Evolutionary conservation across 2,888 invertebrate species (phyloP), one percentile per base, ranked within the genome.

Genomic region (Coecobrya sp.): DNA sequence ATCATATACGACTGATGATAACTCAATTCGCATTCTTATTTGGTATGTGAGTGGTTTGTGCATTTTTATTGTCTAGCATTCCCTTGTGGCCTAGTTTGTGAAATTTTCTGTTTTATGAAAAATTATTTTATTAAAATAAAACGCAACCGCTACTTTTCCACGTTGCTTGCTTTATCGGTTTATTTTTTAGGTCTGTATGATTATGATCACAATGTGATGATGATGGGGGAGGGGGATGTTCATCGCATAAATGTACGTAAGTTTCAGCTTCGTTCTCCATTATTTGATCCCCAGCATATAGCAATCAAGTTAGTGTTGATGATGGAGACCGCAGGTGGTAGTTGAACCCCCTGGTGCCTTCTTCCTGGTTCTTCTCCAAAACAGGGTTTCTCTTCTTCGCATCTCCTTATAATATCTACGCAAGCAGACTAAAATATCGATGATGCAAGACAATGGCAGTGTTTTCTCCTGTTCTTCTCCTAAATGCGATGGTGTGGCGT

Each of bases 241-340:
- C n/a, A n/a, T n/a, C 13, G n/a, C n/a, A 55, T 52, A 55, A 55
- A 19, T 7, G 22, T 19, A 22, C 19, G 62, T n/a, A 62, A 36
- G 36, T 36, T 36, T 36, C 36, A 36, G 36, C 36, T 36, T 36
- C 36, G 36, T 36, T 13, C 65, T 55, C 27, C 13, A 30, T 30
- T 4, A 16, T 68, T 30, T 68, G 30, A 68, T 30, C 27, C 30
- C 4, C 25, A 68, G 30, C 0, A 16, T 68, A 68, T 25, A 59
- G 62, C 82, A 81, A 81, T 81, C 81, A 85, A 68, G 79, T 25
- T 86, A 13, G 62, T 81, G 81, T 65, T 87, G 87, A 86, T 87
- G 73, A 79, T 92, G 62, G 36, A 91, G 91, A 87, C 92, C 87
- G 92, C 92, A 92, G 92, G 92, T 92, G 92, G 92, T 92, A 92